phyloP scores from a whole-genome alignment of 2,888 invertebrate genomes.

The Tenthredo amoena region DNA sequence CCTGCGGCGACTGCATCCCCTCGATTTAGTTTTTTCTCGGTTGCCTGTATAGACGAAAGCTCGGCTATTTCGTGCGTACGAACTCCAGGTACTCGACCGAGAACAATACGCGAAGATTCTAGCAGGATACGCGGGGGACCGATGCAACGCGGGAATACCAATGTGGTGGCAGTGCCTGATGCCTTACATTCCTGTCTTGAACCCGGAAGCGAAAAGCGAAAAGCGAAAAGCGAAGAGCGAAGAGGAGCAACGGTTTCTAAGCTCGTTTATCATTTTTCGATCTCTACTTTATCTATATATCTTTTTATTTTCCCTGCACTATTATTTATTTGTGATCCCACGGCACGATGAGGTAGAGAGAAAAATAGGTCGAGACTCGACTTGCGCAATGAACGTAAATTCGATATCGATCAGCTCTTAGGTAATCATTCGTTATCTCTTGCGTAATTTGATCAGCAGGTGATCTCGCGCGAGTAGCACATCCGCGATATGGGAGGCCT shows the following conservation, averaged over 20 bases:
- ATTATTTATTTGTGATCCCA: neutral
- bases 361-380: conserved; percentile 1
- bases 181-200: conserved; percentile 37
- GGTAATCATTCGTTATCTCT: conserved; percentile 22
- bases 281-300: neutral
- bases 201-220: conserved; percentile 31
- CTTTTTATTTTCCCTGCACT: neutral
- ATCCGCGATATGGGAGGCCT: neutral
- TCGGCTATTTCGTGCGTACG: neutral
- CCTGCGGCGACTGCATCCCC: neutral
- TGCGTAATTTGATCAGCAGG: neutral
- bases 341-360: neutral
- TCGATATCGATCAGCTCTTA: conserved; percentile 24
- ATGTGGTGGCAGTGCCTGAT: conserved; percentile 31
- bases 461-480: neutral
- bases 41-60: neutral
- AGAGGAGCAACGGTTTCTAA: neutral
- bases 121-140: conserved; percentile 5
- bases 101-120: conserved; percentile 47
- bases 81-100: conserved; percentile 19
- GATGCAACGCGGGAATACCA: conserved; percentile 46
- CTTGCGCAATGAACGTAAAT: conserved; percentile 15
- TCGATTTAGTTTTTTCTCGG: neutral
- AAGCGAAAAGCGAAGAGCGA: neutral
- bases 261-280: conserved; percentile 46